A percentile compares a stretch with the other conserved stretches of the same genome.
Evolutionary conservation across 1,140 invertebrate species (phyloP).

Genomic region (Formica selysi): DNA sequence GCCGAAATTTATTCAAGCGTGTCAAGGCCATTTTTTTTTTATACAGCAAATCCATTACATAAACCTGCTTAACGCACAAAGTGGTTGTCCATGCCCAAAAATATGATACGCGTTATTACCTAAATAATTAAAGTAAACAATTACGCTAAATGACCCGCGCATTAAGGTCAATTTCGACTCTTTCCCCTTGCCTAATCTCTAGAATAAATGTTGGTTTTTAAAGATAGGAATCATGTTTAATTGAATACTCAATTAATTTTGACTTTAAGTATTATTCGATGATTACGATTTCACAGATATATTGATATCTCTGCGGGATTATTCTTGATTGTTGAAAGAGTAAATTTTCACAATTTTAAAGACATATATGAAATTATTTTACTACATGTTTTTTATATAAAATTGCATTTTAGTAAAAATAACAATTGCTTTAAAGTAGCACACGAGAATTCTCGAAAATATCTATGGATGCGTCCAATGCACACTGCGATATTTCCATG

Average conservation of each 20-base stretch:
- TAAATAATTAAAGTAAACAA: not conserved
- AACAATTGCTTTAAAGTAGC: not conserved
- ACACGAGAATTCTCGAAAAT: constrained; percentile 17
- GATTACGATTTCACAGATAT: not conserved
- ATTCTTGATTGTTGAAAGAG: not conserved
- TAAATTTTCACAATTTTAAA: not conserved
- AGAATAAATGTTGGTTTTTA: not conserved
- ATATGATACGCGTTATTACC: not conserved
- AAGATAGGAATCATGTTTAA: not conserved
- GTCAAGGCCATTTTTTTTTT: constrained; percentile 32
- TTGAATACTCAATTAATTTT: not conserved
- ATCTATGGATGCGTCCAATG: constrained; percentile 10
- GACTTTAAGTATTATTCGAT: not conserved
- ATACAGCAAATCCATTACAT: not conserved
- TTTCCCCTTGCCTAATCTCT: not conserved
- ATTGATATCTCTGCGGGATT: not conserved
- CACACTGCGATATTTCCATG: constrained; percentile 27
- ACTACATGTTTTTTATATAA: not conserved
- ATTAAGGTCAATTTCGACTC: not conserved
- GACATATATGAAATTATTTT: not conserved
- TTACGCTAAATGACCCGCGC: too few relatives aligned
- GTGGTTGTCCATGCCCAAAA: not conserved
- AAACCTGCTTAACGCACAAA: not conserved
- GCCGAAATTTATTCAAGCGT: constrained; percentile 14
- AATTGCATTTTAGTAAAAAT: constrained; percentile 1